Evolutionary conservation across 2,797 vertebrate species (phyloP).

Genomic region (Antennarius maculatus): DNA sequence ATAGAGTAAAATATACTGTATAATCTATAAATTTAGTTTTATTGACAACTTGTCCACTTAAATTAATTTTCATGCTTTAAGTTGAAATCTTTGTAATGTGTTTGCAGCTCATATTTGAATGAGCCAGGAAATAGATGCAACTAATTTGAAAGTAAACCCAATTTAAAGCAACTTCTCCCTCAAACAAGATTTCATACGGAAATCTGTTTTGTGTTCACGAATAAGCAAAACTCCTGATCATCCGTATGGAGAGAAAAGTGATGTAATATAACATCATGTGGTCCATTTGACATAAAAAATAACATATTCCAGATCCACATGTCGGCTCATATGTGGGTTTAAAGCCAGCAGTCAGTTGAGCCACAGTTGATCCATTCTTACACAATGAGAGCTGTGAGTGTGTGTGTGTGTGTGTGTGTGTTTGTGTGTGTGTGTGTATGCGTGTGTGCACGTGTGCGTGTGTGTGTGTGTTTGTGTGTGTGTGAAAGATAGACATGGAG

Average conservation of each 20-base stretch:
- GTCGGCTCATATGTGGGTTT: slow-evolving; percentile 15
- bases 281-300: not conserved
- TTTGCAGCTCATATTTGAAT: no score
- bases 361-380: slow-evolving; percentile 33
- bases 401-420: slow-evolving; percentile 3
- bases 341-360: slow-evolving; percentile 24
- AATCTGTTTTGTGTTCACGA: not conserved
- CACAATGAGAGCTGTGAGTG: slow-evolving; percentile 29
- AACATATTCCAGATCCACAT: slow-evolving; percentile 9
- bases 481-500: not conserved
- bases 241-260: not conserved
- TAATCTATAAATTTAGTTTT: no score
- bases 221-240: not conserved
- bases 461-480: not conserved
- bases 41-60: no score
- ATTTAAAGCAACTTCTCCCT: no score
- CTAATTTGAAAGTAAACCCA: not conserved
- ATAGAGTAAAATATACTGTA: no score
- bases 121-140: no score
- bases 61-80: no score
- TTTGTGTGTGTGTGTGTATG: slow-evolving; percentile 1
- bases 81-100: not conserved
- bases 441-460: not conserved
- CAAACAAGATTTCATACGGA: not conserved
- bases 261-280: not conserved